Evolutionary conservation across 2,113 vertebrate genomes (phyloP).

Genomic region (Pardalotus punctatus): DNA sequence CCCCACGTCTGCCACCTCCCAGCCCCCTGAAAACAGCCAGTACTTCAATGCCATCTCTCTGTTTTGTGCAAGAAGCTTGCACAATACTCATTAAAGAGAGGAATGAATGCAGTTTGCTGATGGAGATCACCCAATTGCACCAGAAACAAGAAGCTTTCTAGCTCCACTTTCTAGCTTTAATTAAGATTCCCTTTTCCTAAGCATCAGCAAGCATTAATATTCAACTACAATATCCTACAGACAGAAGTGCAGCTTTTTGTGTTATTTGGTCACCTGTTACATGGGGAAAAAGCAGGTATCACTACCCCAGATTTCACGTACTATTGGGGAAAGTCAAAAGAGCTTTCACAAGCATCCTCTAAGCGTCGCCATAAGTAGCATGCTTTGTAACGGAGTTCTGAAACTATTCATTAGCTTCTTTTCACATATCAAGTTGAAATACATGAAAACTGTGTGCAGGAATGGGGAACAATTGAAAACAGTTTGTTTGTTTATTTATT

Average conservation of each 20-base stretch:
- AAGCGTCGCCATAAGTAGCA: fast-evolving
- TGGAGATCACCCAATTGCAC: neutral
- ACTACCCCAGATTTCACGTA: neutral
- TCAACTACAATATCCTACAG: neutral
- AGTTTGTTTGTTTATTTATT: neutral
- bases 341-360: neutral
- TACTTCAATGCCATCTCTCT: neutral
- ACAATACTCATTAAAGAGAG: neutral
- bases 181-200: neutral
- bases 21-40: neutral
- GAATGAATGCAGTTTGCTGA: neutral
- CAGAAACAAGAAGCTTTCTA: neutral
- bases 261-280: neutral
- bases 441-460: neutral
- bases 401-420: neutral
- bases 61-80: neutral
- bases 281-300: fast-evolving
- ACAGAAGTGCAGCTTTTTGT: neutral
- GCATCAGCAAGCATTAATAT: neutral
- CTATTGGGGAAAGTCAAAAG: neutral
- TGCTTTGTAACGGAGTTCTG: neutral
- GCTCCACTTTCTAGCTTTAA: neutral
- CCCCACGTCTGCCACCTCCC: neutral
- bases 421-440: neutral
- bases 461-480: neutral